Base-by-base conservation (phyloP, 2,797 vertebrate genomes). In the Typhlichthys subterraneus region DNA sequence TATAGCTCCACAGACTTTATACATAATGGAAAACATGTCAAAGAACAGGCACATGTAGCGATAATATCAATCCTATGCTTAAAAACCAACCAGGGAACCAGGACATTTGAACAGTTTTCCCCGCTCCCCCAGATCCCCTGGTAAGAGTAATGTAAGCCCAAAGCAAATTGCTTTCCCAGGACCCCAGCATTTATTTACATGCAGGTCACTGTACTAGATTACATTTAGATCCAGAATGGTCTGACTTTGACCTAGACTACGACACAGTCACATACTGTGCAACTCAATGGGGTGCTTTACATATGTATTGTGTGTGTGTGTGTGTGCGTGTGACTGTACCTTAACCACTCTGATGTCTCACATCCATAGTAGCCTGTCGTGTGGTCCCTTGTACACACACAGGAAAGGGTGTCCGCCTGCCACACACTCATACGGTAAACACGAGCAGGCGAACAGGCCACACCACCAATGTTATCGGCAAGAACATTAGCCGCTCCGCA, bases 391-490 rank as follows among this genome's bases (percentile, higher is more conserved):
- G 82, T 79, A 80, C 65, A 76, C 38, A 12, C 61, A 80, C 80
- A 85, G 86, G 84, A 87, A 84, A 82, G 85, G 82, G 23, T 57
- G 59, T 31, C 14, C 77, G 72, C 79, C 70, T 79, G 75, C 63
- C 56, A 45, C 51, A 55, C 61, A 9, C 68, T 76, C 75, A 82
- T 73, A 76, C 78, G 74, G 79, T 88, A 90, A 90, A 89, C 86
- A 86, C 4, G 59, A 67, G 77, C 76, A 88, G 85, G 85, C 65
- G 31, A 79, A 79, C 38, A 65, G 81, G 85, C 82, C 77, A 76
- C 65, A 69, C 59, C 4, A n/a, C 33, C 2, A 80, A 89, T 88
- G 80, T 65, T 90, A 90, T 90, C 87, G 12, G 54, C 7, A 42
- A 59, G 69, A 69, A 84, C 81, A 78, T 80, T 82, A 80, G 75